Percentiles rank a stretch among this genome's conserved stretches.
Evolutionary conservation across 2,113 vertebrate genomes (phyloP).

Genomic region (Panthera tigris): DNA sequence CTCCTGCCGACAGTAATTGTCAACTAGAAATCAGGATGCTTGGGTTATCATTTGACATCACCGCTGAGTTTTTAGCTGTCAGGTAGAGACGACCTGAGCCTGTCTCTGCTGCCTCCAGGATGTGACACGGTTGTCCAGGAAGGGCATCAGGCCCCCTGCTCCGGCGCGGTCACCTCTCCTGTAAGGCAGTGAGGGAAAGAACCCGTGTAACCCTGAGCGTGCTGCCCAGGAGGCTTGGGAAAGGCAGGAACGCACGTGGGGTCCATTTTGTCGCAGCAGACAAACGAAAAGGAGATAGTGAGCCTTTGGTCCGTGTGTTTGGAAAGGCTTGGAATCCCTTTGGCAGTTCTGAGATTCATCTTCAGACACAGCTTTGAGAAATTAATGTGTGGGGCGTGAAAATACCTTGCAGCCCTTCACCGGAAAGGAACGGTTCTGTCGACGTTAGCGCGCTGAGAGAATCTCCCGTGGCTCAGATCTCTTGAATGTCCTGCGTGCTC

Average conservation of each 20-base stretch:
- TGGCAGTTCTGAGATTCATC: conserved; percentile 79
- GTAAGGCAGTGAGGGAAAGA: background rate
- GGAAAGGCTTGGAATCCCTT: conserved; percentile 75
- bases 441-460: conserved; percentile 61
- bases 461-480: conserved; percentile 52
- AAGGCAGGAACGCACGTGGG: conserved; percentile 60
- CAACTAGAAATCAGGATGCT: background rate
- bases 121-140: too few relatives aligned
- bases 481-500: conserved; percentile 31
- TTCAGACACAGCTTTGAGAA: conserved; percentile 78
- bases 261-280: conserved; percentile 80
- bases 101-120: too few relatives aligned
- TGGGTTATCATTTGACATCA: background rate
- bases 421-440: conserved; percentile 68
- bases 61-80: background rate
- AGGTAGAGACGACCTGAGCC: background rate
- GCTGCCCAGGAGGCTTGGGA: conserved; percentile 32
- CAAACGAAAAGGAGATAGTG: conserved; percentile 76
- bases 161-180: accelerated
- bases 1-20: background rate
- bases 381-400: conserved; percentile 65
- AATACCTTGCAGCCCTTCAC: conserved; percentile 65
- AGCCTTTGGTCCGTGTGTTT: conserved; percentile 76
- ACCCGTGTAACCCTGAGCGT: conserved; percentile 11
- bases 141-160: background rate